Percentiles rank a stretch among this genome's conserved stretches.
These are phyloP conservation scores for Pollenia griseotomentosa DNA, from an alignment of 2,888 invertebrate species.

Conservation along the genomic window DNA sequence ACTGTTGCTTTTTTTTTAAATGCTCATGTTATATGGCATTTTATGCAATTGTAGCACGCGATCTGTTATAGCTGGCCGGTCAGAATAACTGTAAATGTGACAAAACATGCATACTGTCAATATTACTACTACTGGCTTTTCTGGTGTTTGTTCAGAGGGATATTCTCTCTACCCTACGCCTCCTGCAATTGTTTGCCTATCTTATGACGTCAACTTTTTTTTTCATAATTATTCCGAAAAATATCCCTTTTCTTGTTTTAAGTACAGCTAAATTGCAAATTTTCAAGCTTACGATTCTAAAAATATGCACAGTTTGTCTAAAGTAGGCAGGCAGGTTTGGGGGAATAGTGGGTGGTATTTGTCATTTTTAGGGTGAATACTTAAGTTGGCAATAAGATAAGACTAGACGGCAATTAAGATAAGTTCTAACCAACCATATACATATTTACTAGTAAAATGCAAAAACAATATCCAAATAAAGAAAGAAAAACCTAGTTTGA, in stretches of 20 bases:
- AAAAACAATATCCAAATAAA: not conserved
- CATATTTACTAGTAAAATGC: not conserved
- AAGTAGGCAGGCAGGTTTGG: not conserved
- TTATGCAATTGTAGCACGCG: constrained; percentile 71
- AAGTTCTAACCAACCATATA: constrained; percentile 16
- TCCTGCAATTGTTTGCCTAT: not conserved
- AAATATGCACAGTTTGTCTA: not conserved
- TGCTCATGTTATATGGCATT: constrained; percentile 25
- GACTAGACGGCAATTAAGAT: constrained; percentile 65
- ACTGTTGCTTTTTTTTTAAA: constrained; percentile 70
- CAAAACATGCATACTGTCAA: constrained; percentile 63
- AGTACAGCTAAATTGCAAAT: constrained; percentile 1
- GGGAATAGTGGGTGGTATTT: constrained; percentile 18
- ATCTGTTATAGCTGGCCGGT: constrained; percentile 24
- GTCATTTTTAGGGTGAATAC: constrained; percentile 46
- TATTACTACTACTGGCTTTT: constrained; percentile 31
- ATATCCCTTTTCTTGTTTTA: not conserved
- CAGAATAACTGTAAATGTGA: constrained; percentile 21
- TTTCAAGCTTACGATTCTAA: constrained; percentile 22
- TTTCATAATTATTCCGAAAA: not conserved
- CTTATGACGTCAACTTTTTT: constrained; percentile 63
- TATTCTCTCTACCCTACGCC: constrained; percentile 5
- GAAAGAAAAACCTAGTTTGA: constrained; percentile 49
- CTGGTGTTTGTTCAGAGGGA: constrained; percentile 36
- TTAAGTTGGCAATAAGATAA: constrained; percentile 60